Evolutionary conservation across 2,888 invertebrate genomes (phyloP), one percentile per base, ranked within the genome.

Genomic region (Saturnia japonica): DNA sequence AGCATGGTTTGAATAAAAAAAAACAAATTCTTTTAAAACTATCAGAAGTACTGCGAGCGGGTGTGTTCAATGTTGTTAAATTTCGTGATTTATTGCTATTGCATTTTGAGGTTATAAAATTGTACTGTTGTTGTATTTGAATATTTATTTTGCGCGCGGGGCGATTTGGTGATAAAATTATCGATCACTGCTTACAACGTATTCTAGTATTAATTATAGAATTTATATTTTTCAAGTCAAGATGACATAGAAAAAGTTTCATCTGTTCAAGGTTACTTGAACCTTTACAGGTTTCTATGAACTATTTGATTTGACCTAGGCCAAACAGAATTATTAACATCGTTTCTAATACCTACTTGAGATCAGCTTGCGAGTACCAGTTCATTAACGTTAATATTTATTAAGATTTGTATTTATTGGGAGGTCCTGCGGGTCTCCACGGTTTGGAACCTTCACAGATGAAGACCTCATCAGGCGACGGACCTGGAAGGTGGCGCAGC

Each of bases 1-100:
- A 78, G 77, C 54, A 79, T 80, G 80, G 73, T 76, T 73, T 73
- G 72, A 78, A n/a, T n/a, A n/a, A 77, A 72, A 77, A 60, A 73
- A 78, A 79, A 77, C 77, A 79, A 60, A 60, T 77, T 77, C 77
- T 80, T 79, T 77, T 68, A 60, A 80, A 84, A 81, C 80, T 75
- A 77, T 77, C 77, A 74, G 71, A 74, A 75, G 77, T 73, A 77
- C 75, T 74, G 34, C 34, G 34, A 34, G 28, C 25, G 25, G 70
- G 67, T 71, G 51, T 70, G 72, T 72, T 75, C 54, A 67, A 68
- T 77, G 73, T 74, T 74, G 57, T 76, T 70, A 78, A 72, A 75
- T 74, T 70, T 76, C 73, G 78, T 78, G 45, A 68, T 64, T 64
- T 68, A 71, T 71, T 57, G 28, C 60, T 62, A 69, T 67, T 69